Conservation (phyloP, 2,797 vertebrate species). For the Pempheris klunzingeri region DNA sequence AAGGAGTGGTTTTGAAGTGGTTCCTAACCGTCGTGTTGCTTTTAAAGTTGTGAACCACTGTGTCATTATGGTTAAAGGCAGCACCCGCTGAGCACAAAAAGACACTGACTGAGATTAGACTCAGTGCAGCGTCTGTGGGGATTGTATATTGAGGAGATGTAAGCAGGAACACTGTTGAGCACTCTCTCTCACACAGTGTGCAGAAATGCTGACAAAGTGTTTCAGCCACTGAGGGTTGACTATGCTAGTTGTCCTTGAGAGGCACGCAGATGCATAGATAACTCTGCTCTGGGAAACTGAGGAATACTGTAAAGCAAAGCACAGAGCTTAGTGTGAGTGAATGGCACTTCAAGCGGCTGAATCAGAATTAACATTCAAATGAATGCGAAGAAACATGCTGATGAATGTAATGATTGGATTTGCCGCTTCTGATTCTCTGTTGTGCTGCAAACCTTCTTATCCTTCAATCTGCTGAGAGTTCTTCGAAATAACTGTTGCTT, state of each 20-base stretch:
- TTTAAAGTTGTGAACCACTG: background rate
- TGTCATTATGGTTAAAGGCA: too few species aligned
- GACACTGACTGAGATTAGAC: constrained; percentile 1
- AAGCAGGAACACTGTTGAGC: background rate
- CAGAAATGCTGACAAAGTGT: constrained; percentile 67
- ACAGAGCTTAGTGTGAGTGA: background rate
- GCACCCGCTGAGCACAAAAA: background rate
- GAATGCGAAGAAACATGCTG: constrained; percentile 26
- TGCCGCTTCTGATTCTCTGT: constrained; percentile 28
- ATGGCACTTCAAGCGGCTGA: constrained; percentile 2
- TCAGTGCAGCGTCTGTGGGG: background rate
- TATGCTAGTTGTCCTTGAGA: constrained; percentile 62
- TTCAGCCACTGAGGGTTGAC: constrained; percentile 48
- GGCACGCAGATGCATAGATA: constrained; percentile 43
- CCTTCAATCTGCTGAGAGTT: constrained; percentile 24
- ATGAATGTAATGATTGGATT: constrained; percentile 31
- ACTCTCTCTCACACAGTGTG: constrained; percentile 19
- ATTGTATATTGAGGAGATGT: background rate
- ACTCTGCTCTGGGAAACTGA: constrained; percentile 33
- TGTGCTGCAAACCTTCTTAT: constrained; percentile 11
- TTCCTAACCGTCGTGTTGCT: too few species aligned
- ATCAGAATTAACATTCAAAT: constrained; percentile 53
- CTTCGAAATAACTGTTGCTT: constrained; percentile 5
- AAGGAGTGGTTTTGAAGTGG: background rate
- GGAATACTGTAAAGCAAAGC: constrained; percentile 38